Base-by-base conservation (phyloP, 2,797 vertebrate species). In the Denticeps clupeoides region DNA sequence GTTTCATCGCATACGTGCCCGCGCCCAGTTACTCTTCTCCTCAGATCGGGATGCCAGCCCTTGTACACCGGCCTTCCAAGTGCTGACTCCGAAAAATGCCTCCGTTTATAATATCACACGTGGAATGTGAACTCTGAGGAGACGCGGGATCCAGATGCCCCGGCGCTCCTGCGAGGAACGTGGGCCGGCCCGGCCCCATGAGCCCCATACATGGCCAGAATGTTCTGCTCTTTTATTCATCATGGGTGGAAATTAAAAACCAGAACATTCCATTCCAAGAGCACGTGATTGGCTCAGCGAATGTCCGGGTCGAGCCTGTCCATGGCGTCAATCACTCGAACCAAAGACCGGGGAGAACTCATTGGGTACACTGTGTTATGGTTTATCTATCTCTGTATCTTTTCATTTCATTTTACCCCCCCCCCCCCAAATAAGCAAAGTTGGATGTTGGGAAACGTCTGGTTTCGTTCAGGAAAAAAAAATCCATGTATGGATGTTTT, bases 71-170 rank as follows among this genome's bases (percentile, higher is more conserved):
- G 41, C 45, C 33, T 12, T 27, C 53, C 49, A 56, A 52, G 18
- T 51, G 59, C 59, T 56, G 53, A 60, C 46, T 24, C 29, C 21
- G 53, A 49, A 26, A 37, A 61, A 61, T 40, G 41, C 46, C 33
- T 31, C 41, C 9, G 48, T 18, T 33, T 56, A 56, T 56, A 60
- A 56, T 60, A 56, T 60, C 53, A 42, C 49, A 56, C 61, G 54
- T 56, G 59, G 59, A 61, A 61, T 59, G 63, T 56, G 52, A 58
- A 63, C 56, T 52, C 53, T 53, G 42, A 55, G 29, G 40, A 22
- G 49, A 47, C 50, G 47, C 45, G 44, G 45, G 51, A 49, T 33
- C 35, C 49, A 55, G 47, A 52, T 53, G 42, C 53, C 41, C 50
- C 21, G n/a, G n/a, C n/a, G n/a, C n/a, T n/a, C n/a, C n/a, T n/a